These are phyloP conservation scores for Nemapogon koenigi DNA, from an alignment of 2,888 invertebrate species.

Conservation along the genomic window DNA sequence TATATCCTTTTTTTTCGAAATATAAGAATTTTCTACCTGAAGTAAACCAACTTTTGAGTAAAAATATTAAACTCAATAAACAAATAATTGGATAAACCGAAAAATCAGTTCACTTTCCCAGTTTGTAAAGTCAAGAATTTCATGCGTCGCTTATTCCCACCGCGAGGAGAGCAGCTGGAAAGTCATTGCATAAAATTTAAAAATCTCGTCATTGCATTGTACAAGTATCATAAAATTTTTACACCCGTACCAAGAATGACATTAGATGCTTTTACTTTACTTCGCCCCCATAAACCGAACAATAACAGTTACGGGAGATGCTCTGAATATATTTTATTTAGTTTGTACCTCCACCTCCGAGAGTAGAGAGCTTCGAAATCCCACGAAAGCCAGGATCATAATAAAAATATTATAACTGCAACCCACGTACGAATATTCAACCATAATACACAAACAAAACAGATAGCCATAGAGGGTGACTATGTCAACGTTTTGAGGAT, in stretches of 20 bases:
- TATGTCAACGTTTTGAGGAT: too few species aligned
- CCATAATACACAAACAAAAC: too few species aligned
- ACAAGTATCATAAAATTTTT: not conserved
- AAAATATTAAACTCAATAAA: too few species aligned
- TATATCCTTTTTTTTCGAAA: too few species aligned
- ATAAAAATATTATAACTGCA: conserved; percentile 10
- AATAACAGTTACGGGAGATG: conserved; percentile 6
- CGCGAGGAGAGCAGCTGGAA: not conserved
- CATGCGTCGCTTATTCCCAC: too few species aligned
- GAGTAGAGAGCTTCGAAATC: conserved; percentile 1
- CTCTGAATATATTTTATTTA: conserved; percentile 6
- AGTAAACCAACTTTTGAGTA: too few species aligned
- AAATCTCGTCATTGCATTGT: conserved; percentile 2
- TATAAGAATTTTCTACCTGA: too few species aligned
- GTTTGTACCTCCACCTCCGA: conserved; percentile 1
- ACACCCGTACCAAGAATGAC: conserved; percentile 4
- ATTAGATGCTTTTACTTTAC: conserved; percentile 3
- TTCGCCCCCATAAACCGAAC: conserved; percentile 7
- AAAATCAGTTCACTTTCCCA: too few species aligned
- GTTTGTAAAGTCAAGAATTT: too few species aligned
- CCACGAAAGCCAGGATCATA: conserved; percentile 4
- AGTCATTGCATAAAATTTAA: not conserved
- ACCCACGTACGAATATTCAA: conserved; percentile 8
- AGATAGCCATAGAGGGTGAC: too few species aligned
- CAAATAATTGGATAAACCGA: too few species aligned